These are phyloP conservation scores for Chromis chromis DNA, from an alignment of 2,797 vertebrate genomes.

Conservation along the genomic window DNA sequence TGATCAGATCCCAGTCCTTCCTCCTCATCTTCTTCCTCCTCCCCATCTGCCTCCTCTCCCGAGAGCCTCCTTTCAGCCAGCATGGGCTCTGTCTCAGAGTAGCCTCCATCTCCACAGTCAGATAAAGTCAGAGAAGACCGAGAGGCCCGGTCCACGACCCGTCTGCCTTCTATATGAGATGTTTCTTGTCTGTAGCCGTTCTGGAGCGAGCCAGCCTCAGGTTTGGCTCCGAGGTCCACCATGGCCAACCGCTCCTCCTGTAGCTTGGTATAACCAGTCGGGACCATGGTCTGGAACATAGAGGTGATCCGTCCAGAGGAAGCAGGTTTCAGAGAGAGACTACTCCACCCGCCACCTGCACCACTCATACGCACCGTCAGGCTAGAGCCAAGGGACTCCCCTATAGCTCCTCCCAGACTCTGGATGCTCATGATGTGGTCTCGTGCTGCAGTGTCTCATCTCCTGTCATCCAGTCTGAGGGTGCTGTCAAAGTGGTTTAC, in stretches of 20 bases:
- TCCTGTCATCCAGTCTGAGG: constrained; percentile 50
- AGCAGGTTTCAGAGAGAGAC: constrained; percentile 85
- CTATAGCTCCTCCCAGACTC: constrained; percentile 77
- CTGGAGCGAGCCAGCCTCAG: constrained; percentile 84
- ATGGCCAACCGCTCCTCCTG: constrained; percentile 93
- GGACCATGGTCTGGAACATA: constrained; percentile 93
- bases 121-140: constrained; percentile 81
- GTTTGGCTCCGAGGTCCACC: constrained; percentile 81
- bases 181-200: constrained; percentile 81
- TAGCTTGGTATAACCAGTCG: constrained; percentile 90
- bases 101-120: constrained; percentile 82
- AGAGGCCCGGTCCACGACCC: constrained; percentile 75
- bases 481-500: constrained; percentile 16
- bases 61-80: constrained; percentile 84
- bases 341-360: constrained; percentile 84
- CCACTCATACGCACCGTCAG: constrained; percentile 76
- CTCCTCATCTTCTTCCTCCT: constrained; percentile 77
- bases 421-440: constrained; percentile 82
- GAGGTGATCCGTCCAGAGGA: constrained; percentile 87
- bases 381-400: constrained; percentile 83
- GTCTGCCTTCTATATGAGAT: constrained; percentile 65
- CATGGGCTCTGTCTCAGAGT: constrained; percentile 90
- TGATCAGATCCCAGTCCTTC: constrained; percentile 66
- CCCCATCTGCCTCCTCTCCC: constrained; percentile 82
- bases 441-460: constrained; percentile 65